These are phyloP conservation scores for Hystrix cristata DNA, from an alignment of 2,113 vertebrate species.

Conservation along the genomic window DNA sequence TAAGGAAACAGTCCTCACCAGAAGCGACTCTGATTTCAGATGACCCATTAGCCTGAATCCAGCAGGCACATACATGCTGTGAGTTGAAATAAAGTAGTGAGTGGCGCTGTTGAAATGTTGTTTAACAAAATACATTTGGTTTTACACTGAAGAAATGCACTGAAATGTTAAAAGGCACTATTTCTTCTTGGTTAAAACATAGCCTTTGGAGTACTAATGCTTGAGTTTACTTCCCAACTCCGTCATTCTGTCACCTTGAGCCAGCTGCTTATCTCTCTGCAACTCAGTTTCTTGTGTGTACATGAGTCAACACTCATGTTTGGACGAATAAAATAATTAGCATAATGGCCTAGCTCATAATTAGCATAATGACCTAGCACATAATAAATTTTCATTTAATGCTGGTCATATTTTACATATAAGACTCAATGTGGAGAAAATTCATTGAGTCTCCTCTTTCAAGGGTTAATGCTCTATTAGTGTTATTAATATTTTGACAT, in stretches of 20 bases:
- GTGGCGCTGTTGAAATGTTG: not conserved
- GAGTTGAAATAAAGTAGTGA: slow-evolving; percentile 1
- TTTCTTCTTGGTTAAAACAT: not conserved
- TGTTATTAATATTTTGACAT: not conserved
- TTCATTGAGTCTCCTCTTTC: not conserved
- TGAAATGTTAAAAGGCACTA: not conserved
- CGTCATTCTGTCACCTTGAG: not conserved
- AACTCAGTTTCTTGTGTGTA: not conserved
- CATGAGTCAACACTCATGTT: not conserved
- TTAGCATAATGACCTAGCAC: not conserved
- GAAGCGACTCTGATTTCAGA: not conserved
- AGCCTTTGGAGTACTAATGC: not conserved
- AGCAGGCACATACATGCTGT: not conserved
- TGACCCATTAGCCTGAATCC: not conserved
- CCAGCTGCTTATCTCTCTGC: not conserved
- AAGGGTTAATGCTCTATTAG: not conserved
- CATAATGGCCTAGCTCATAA: not conserved
- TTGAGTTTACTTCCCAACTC: not conserved
- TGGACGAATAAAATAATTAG: not conserved
- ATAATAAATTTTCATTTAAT: not conserved
- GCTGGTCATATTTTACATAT: not conserved
- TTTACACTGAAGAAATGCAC: not conserved
- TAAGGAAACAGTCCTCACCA: not conserved
- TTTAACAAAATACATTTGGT: not conserved
- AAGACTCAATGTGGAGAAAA: not conserved